Evolutionary conservation across 2,113 vertebrate genomes (phyloP), one percentile per base, ranked within the genome.

Genomic region (Larimichthys crocea): DNA sequence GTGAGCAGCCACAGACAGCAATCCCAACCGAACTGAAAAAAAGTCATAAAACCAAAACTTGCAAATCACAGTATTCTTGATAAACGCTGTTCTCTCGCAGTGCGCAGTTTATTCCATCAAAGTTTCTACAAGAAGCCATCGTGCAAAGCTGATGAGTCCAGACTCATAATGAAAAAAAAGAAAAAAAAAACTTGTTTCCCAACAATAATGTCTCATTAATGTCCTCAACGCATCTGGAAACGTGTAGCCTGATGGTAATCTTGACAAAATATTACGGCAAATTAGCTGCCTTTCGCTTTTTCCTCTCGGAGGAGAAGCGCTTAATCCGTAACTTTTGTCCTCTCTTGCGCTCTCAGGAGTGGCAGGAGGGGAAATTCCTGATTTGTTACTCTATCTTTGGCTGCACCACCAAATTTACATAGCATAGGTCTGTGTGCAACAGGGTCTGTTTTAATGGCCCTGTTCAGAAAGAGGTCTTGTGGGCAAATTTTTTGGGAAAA

Each of bases 351-450:
- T 90, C 89, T 89, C 94, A 94, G 94, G 94, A 94, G 94, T 92
- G 91, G 93, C 89, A 94, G 80, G 86, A 93, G 93, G 93, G 93
- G 93, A 94, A 93, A 95, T 95, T 95, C 94, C 94, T 94, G 92
- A 92, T 94, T 92, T 93, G 91, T 94, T 93, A 92, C 91, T 94
- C 94, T 93, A 92, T 93, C 85, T 91, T 94, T 95, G 94, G 92
- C 93, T 93, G 90, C 91, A 91, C 92, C 92, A 91, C 89, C 88
- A 86, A 35, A 90, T 90, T 75, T 91, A 69, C 92, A 88, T 74
- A 56, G 55, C 10, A 22, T 14, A 71, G 80, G 89, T 80, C 77
- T 71, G 66, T 44, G 84, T 10, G 88, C 92, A 83, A 20, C 83
- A 44, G 68, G 87, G 22, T 65, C 85, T 24, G 72, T 26, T 31